phyloP scores from a whole-genome alignment of 64 coral and sea anemone genomes.

The Pachyseris speciosa region DNA sequence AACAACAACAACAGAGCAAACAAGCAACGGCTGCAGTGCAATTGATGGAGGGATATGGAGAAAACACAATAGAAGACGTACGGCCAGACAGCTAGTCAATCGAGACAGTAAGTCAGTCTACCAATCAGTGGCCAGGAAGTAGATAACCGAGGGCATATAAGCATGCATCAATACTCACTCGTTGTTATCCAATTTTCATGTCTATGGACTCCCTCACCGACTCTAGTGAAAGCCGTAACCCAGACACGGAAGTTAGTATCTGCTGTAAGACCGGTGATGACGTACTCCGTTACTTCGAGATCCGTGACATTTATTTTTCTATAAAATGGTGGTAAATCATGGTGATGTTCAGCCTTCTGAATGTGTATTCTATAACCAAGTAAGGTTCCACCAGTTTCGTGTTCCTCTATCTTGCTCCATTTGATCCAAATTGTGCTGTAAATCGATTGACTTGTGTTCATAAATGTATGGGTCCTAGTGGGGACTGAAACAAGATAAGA shows the following conservation, averaged over 20 bases:
- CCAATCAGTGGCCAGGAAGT: too few relatives aligned
- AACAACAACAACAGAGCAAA: too few relatives aligned
- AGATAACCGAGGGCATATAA: too few relatives aligned
- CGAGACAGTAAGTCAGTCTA: too few relatives aligned
- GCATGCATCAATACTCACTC: not conserved
- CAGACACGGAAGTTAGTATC: not conserved
- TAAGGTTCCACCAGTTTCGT: not conserved
- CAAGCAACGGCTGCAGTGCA: too few relatives aligned
- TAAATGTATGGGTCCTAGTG: not conserved
- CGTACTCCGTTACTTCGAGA: not conserved
- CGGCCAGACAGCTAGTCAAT: too few relatives aligned
- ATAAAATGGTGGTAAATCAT: not conserved
- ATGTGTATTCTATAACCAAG: slow-evolving; percentile 11
- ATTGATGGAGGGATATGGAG: too few relatives aligned
- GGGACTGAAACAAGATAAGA: not conserved
- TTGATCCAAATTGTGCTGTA: slow-evolving; percentile 6
- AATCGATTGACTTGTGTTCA: not conserved
- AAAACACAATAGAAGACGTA: too few relatives aligned
- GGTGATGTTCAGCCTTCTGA: not conserved
- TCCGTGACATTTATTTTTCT: not conserved
- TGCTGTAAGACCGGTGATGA: not conserved
- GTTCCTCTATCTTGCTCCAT: not conserved
- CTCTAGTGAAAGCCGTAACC: not conserved
- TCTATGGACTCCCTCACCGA: not conserved
- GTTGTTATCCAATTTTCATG: slow-evolving; percentile 3